Conservation (phyloP, 2,113 vertebrate genomes). For the Eira barbara region DNA sequence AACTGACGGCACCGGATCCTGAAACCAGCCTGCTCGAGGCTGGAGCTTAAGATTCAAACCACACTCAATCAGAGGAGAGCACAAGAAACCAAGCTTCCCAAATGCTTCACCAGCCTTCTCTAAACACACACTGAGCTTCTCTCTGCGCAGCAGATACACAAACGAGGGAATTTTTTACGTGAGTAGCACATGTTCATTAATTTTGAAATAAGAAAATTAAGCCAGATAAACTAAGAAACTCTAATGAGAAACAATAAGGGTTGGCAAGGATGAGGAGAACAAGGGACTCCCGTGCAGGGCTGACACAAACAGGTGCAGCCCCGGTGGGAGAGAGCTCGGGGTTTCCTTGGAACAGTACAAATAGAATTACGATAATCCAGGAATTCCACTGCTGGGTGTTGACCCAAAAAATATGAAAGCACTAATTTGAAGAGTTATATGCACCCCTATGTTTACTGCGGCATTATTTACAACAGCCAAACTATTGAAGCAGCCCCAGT, state of each 20-base stretch:
- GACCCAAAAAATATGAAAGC: neutral
- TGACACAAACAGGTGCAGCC: neutral
- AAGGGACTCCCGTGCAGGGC: neutral
- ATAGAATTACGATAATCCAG: neutral
- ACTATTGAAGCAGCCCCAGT: neutral
- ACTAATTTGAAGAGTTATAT: neutral
- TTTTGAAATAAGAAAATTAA: neutral
- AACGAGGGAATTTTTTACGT: neutral
- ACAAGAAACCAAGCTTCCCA: neutral
- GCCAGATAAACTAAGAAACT: neutral
- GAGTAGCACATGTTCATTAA: neutral
- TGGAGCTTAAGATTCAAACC: neutral
- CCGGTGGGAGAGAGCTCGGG: neutral
- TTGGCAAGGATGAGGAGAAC: neutral
- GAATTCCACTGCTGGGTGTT: neutral
- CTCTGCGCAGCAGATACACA: neutral
- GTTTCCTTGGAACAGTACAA: neutral
- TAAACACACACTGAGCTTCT: neutral
- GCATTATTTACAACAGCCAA: neutral
- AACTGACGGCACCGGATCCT: neutral
- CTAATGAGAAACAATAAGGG: neutral
- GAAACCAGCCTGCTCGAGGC: neutral
- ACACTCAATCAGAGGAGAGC: neutral
- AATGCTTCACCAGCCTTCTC: neutral
- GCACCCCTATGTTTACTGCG: neutral